Base-by-base conservation (phyloP, 2,888 invertebrate species). In the Eilema caniola region DNA sequence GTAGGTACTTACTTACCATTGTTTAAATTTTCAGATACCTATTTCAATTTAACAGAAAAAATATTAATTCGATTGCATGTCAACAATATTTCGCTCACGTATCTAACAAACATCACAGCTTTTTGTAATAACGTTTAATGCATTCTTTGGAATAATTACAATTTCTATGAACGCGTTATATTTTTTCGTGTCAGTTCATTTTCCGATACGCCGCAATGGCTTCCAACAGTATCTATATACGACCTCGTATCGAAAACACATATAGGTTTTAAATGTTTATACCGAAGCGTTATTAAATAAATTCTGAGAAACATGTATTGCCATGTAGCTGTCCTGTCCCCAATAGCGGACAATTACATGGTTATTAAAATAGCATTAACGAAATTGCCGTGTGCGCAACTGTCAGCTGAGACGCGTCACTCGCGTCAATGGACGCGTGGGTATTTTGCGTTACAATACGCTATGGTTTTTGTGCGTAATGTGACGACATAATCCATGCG, bases 331-430 rank as follows among this genome's bases (percentile, higher is more conserved):
- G 80, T 81, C 81, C 71, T 74, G 80, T 81, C 81, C 83, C 79
- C 83, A 83, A 85, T 88, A 80, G 77, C 78, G 71, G 62, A 69
- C 74, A 87, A 89, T 90, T 88, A 86, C 71, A 72, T 66, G 75
- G 73, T 84, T 81, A 88, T 90, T 89, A 89, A 85, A 88, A 83
- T 72, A 66, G 70, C 83, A 85, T 89, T 87, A 87, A 85, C 84
- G 73, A 86, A 86, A 87, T 82, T 79, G 73, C 66, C 64, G 74
- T 60, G 67, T 74, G 68, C 67, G 74, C 62, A 73, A 71, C 65
- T 23, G 73, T 67, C 80, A 83, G 73, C 66, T 77, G 78, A 79
- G 72, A 2, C 33, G 33, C 33, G 12, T 37, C 12, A 12, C 33
- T 61, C 28, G 62, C 72, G 73, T 66, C 41, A 66, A n/a, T 28